Evolutionary conservation across 2,113 vertebrate genomes (phyloP), one percentile per base, ranked within the genome.

Genomic region (Fukomys damarensis): DNA sequence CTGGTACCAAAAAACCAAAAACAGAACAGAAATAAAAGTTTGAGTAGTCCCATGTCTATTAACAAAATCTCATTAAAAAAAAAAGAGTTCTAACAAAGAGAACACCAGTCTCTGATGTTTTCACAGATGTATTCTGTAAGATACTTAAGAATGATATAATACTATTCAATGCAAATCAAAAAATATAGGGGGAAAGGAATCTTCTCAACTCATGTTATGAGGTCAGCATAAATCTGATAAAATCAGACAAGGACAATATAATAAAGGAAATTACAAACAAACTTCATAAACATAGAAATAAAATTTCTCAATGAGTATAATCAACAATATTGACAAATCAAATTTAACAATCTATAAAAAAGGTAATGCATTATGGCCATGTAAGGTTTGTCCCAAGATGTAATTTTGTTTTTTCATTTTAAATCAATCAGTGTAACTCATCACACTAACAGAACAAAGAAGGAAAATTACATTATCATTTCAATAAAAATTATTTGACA

Each of bases 171-270:
- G 52, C 41, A 89, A 9, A 76, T 76, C 30, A 76, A 24, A 49
- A 88, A 76, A 87, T 56, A 65, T 46, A 66, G 3, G 12, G 77
- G 3, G 41, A 77, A 66, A 16, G 19, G 13, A 77, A 49, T 58
- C 66, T 16, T 84, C 38, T 82, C 30, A n/a, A 49, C 32, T 84
- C 43, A 74, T 84, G 49, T 89, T 77, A 59, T 83, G 54, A 88
- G 79, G 41, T 14, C 66, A 87, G 74, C 28, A 76, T 92, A 88
- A 82, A 76, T 74, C 65, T 88, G 76, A 32, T 46, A 85, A 93
- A 95, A 83, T 12, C 38, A 83, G 66, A 83, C 68, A 84, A 88
- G 28, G 58, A 17, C 56, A 59, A 70, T 80, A 80, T 3, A 92
- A 66, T 76, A 70, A 72, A 49, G 46, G 63, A 63, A 88, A 66